phyloP scores from a whole-genome alignment of 2,797 vertebrate genomes.

The Argyrosomus regius region DNA sequence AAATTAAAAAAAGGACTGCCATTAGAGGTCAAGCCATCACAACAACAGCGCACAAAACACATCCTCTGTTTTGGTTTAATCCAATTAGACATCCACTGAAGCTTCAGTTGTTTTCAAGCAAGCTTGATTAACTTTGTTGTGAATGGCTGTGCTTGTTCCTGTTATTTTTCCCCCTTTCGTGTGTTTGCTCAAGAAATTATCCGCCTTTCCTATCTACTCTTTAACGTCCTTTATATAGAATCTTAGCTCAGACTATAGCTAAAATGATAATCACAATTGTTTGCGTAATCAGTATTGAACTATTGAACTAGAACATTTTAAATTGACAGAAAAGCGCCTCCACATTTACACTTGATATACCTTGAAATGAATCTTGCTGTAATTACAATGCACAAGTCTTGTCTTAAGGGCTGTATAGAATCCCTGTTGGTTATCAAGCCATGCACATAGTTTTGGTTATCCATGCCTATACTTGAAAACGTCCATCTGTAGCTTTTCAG shows the following conservation, averaged over 20 bases:
- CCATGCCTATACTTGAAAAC: neutral
- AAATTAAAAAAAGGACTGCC: slow-evolving; percentile 72
- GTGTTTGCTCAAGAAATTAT: slow-evolving; percentile 71
- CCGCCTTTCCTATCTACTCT: slow-evolving; percentile 33
- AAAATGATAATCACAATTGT: slow-evolving; percentile 18
- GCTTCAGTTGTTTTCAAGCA: slow-evolving; percentile 80
- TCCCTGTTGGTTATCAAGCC: neutral
- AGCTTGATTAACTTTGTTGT: slow-evolving; percentile 83
- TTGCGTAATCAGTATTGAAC: slow-evolving; percentile 22
- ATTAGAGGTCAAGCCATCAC: slow-evolving; percentile 83
- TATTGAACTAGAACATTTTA: slow-evolving; percentile 7
- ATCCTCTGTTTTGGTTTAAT: slow-evolving; percentile 84
- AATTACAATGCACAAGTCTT: neutral
- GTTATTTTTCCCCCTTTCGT: slow-evolving; percentile 61
- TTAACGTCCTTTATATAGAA: slow-evolving; percentile 40
- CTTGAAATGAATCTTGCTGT: slow-evolving; percentile 4
- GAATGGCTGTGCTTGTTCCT: slow-evolving; percentile 71
- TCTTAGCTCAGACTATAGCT: slow-evolving; percentile 8
- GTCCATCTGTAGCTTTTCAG: neutral
- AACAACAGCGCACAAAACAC: slow-evolving; percentile 74
- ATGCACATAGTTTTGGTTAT: slow-evolving; percentile 21
- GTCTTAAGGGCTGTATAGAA: neutral
- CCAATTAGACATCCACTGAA: slow-evolving; percentile 84
- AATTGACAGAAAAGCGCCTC: neutral
- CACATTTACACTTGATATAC: neutral